These are phyloP conservation scores for Rachycentron canadum DNA, from an alignment of 2,797 vertebrate species.

Conservation along the genomic window DNA sequence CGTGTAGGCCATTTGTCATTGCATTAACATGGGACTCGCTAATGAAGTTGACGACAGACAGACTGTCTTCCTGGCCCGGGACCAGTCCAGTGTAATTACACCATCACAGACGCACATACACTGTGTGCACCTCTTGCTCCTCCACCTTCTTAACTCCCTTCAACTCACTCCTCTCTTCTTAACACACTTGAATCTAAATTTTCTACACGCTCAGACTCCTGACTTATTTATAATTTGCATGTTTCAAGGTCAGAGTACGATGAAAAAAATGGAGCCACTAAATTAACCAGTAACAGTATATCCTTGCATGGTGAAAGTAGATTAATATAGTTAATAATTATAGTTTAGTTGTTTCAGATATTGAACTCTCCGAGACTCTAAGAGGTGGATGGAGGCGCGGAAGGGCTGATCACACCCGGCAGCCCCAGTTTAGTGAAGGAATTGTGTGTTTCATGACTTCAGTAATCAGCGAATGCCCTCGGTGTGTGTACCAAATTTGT, in stretches of 20 bases:
- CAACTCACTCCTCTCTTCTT: background rate
- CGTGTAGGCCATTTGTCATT: slow-evolving; percentile 68
- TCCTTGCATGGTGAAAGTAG: background rate
- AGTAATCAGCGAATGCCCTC: background rate
- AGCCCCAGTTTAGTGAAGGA: too few relatives aligned
- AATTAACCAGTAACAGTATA: background rate
- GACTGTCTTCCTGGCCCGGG: slow-evolving; percentile 44
- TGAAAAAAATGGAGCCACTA: background rate
- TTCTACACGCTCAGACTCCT: background rate
- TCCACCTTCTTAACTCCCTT: background rate
- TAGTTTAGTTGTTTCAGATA: too few relatives aligned
- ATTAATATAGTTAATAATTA: background rate
- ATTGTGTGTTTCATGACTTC: slow-evolving; percentile 3
- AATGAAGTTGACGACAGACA: slow-evolving; percentile 70
- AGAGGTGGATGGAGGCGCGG: too few relatives aligned
- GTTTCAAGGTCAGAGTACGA: background rate
- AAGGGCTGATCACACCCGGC: too few relatives aligned
- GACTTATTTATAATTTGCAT: background rate
- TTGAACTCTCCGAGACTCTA: background rate
- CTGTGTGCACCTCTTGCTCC: slow-evolving; percentile 9
- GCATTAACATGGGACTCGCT: slow-evolving; percentile 70
- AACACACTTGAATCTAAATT: background rate
- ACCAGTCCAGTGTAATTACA: slow-evolving; percentile 48
- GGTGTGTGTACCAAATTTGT: background rate
- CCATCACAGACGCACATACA: slow-evolving; percentile 8